A percentile compares a stretch with the other conserved stretches of the same genome.
These are phyloP conservation scores for Axinella damicornis DNA, from an alignment of 37 sponge, comb jelly and placozoan species.

Conservation along the genomic window DNA sequence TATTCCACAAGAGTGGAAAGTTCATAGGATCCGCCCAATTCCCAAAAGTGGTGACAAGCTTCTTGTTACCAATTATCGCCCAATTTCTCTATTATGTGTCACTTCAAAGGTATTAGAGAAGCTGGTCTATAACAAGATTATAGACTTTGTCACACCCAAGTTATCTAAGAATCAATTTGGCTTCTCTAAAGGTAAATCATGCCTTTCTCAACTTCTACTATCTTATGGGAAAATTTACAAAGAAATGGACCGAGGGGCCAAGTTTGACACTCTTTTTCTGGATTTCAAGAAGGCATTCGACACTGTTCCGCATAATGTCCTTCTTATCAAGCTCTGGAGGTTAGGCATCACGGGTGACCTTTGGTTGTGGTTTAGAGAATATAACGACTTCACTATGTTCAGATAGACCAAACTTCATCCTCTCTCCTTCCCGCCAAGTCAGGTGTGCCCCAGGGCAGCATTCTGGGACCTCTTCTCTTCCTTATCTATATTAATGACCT, in stretches of 20 bases:
- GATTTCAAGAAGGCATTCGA: constrained; percentile 62
- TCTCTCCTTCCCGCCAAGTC: constrained; percentile 14
- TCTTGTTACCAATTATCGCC: constrained; percentile 29
- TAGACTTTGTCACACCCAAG: background rate
- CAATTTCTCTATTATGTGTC: constrained; percentile 45
- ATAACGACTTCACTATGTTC: constrained; percentile 22
- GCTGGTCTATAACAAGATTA: constrained; percentile 33
- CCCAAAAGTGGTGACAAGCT: constrained; percentile 20
- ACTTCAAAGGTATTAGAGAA: constrained; percentile 35
- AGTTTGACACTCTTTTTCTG: constrained; percentile 16
- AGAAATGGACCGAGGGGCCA: background rate
- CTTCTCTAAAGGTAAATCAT: constrained; percentile 1
- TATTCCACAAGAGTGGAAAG: constrained; percentile 41
- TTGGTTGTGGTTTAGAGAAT: constrained; percentile 11
- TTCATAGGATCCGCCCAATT: constrained; percentile 25
- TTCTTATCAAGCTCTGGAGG: constrained; percentile 33
- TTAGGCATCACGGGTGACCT: constrained; percentile 40
- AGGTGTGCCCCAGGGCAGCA: constrained; percentile 51
- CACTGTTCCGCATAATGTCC: constrained; percentile 51
- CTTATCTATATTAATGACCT: constrained; percentile 28
- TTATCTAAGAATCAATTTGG: constrained; percentile 28
- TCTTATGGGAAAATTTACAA: background rate
- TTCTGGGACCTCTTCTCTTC: constrained; percentile 26
- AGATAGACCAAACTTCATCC: background rate
- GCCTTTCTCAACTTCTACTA: constrained; percentile 3